Conservation (phyloP, 2,113 vertebrate genomes). For the Hemiprocne comata region DNA sequence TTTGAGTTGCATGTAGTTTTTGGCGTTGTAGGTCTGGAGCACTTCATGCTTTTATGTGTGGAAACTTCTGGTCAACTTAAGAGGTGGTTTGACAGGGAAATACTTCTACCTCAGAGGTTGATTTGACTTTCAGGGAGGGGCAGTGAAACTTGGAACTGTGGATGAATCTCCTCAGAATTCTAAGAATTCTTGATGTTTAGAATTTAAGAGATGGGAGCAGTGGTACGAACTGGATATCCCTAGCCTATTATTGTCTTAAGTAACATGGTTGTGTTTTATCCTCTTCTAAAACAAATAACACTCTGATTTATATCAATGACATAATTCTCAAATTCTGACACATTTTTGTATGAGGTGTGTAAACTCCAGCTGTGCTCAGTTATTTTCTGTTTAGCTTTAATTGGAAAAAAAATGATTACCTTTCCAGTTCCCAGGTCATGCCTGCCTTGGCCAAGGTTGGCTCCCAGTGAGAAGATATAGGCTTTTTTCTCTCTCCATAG, state of each 20-base stretch:
- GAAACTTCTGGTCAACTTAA: neutral
- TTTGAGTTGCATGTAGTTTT: neutral
- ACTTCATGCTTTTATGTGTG: neutral
- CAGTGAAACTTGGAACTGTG: neutral
- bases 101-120: neutral
- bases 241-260: neutral
- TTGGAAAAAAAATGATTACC: neutral
- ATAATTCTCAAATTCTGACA: neutral
- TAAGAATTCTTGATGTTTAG: neutral
- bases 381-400: neutral
- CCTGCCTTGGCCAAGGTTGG: neutral
- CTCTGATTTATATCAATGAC: neutral
- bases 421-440: neutral
- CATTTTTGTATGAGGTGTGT: neutral
- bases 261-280: neutral
- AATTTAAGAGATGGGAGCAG: neutral
- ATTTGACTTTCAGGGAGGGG: neutral
- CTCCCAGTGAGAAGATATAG: neutral
- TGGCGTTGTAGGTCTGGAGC: neutral
- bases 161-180: neutral
- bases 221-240: neutral
- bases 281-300: neutral
- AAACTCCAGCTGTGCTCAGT: neutral
- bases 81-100: neutral
- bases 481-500: neutral